Conservation (phyloP, 1,140 invertebrate genomes). For the Lineus longissimus region DNA sequence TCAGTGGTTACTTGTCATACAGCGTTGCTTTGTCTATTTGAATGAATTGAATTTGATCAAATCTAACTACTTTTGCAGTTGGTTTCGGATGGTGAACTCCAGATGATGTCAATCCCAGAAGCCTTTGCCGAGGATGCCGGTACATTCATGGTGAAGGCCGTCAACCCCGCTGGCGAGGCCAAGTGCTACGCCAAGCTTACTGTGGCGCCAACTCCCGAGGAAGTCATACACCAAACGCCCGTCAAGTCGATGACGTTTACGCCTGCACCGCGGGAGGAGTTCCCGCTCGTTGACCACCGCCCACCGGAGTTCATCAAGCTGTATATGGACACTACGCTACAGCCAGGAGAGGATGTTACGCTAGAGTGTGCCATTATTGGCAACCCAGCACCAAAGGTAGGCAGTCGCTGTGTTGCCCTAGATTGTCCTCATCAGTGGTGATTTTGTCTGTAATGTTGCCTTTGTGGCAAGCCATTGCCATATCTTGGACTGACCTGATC, state of each 20-base stretch:
- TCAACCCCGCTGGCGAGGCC: constrained; percentile 61
- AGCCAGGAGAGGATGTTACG: constrained; percentile 60
- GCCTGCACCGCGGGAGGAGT: constrained; percentile 17
- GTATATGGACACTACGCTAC: constrained; percentile 47
- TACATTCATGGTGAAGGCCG: constrained; percentile 81
- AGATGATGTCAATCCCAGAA: constrained; percentile 63
- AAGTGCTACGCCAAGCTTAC: constrained; percentile 54
- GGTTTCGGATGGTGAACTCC: constrained; percentile 74
- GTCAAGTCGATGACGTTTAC: constrained; percentile 15
- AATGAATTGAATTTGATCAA: no score
- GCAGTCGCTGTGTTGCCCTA: constrained; percentile 1
- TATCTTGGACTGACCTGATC: neutral
- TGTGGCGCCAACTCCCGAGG: constrained; percentile 54
- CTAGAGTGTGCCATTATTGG: constrained; percentile 71
- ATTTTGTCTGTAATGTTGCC: neutral
- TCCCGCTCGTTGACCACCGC: constrained; percentile 26
- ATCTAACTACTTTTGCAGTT: constrained; percentile 70
- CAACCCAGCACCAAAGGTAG: constrained; percentile 70
- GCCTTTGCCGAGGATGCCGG: constrained; percentile 71
- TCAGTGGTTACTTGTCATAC: no score
- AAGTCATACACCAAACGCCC: constrained; percentile 16
- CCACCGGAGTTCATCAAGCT: constrained; percentile 50
- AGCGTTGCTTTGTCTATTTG: no score
- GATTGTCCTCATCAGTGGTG: neutral
- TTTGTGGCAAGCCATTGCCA: neutral